Conservation (phyloP, 2,797 vertebrate genomes). For the Prionace glauca region DNA sequence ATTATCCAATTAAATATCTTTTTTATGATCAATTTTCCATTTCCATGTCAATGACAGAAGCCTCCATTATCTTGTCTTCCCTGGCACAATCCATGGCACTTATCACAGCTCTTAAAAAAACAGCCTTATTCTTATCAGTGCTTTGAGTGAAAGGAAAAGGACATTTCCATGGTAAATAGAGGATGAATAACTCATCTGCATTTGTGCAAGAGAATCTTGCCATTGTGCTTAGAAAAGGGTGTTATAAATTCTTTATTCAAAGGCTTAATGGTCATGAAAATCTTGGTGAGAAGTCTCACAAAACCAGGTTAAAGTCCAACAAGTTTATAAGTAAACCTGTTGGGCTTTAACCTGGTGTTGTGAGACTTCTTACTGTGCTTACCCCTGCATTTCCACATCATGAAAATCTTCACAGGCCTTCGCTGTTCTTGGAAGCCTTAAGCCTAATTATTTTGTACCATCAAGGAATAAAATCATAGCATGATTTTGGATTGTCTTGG, state of each 20-base stretch:
- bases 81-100: background rate
- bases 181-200: background rate
- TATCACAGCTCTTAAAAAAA: background rate
- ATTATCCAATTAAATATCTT: constrained; percentile 16
- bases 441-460: background rate
- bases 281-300: background rate
- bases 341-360: too few relatives aligned
- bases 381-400: too few relatives aligned
- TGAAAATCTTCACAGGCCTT: background rate
- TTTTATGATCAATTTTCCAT: constrained; percentile 23
- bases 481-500: background rate
- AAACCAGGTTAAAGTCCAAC: too few relatives aligned
- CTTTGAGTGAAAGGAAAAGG: background rate
- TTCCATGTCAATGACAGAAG: background rate
- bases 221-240: too few relatives aligned
- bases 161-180: background rate
- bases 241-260: background rate
- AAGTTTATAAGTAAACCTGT: too few relatives aligned
- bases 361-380: too few relatives aligned
- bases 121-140: background rate
- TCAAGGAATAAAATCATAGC: background rate
- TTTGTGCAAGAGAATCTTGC: background rate
- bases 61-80: constrained; percentile 15
- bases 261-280: background rate
- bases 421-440: background rate